Percentiles rank a stretch among this genome's conserved stretches.
phyloP scores from a whole-genome alignment of 1,140 invertebrate species.

The Anastrepha ludens region DNA sequence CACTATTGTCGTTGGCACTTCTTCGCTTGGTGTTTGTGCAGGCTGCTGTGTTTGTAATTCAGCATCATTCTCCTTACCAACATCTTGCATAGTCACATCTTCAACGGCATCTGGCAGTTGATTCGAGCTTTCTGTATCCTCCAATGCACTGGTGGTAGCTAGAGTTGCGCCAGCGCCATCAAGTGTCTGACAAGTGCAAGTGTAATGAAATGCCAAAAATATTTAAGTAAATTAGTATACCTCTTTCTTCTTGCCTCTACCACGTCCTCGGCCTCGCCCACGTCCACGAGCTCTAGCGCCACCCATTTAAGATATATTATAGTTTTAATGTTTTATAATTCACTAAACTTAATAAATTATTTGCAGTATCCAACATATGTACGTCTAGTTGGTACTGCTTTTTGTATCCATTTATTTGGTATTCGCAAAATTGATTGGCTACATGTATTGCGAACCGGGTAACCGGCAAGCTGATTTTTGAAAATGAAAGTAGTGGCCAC shows the following conservation, averaged over 20 bases:
- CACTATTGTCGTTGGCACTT: conserved; percentile 21
- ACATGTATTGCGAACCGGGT: neutral
- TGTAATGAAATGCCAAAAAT: conserved; percentile 83
- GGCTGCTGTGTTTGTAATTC: neutral
- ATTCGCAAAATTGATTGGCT: neutral
- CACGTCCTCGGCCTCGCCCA: conserved; percentile 79
- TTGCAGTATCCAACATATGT: neutral
- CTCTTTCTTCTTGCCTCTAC: conserved; percentile 83
- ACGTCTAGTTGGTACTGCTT: neutral
- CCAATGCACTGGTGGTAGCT: conserved; percentile 74
- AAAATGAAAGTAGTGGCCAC: neutral
- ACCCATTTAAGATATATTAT: neutral
- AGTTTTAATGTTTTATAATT: neutral
- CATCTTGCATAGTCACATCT: conserved; percentile 61
- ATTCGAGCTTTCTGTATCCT: conserved; percentile 59
- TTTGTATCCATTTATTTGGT: neutral
- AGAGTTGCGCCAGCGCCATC: conserved; percentile 62
- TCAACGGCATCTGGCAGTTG: conserved; percentile 62
- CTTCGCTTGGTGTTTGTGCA: conserved; percentile 59
- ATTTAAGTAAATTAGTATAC: conserved; percentile 74
- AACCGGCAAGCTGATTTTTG: neutral
- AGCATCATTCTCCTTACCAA: conserved; percentile 33
- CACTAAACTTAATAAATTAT: neutral
- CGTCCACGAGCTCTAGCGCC: conserved; percentile 46
- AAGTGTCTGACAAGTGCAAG: conserved; percentile 73